These are phyloP conservation scores for Pitta sordida DNA, from an alignment of 2,113 vertebrate species.

Conservation along the genomic window DNA sequence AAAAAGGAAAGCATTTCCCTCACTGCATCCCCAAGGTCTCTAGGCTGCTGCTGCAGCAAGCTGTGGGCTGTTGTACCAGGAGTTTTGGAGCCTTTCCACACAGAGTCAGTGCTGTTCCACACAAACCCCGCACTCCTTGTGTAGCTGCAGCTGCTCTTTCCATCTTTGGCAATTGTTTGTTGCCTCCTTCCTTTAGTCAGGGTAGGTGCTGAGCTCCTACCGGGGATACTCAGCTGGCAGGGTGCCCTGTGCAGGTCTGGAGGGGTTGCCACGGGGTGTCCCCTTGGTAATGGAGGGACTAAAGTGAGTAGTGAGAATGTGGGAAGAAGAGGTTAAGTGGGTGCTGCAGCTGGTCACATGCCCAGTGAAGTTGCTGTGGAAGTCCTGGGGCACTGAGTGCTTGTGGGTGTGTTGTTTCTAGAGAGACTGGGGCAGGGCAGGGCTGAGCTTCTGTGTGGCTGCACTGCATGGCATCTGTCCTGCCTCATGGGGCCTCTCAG, in stretches of 20 bases:
- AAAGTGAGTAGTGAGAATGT: background rate
- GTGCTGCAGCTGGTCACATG: background rate
- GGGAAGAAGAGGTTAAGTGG: background rate
- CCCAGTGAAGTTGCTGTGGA: background rate
- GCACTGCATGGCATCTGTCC: constrained; percentile 16
- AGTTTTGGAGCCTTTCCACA: background rate
- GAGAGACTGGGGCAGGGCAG: background rate
- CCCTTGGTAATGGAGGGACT: background rate
- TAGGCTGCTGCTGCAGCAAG: constrained; percentile 6
- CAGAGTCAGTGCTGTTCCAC: background rate
- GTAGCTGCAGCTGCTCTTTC: background rate
- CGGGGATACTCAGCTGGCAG: background rate
- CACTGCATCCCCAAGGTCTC: background rate
- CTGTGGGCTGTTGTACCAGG: background rate
- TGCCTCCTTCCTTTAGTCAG: constrained; percentile 3
- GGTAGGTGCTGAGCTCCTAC: background rate
- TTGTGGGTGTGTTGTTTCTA: background rate
- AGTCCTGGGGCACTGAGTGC: background rate
- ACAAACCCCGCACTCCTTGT: background rate
- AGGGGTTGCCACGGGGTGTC: background rate
- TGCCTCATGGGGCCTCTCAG: background rate
- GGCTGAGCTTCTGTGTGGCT: constrained; percentile 6
- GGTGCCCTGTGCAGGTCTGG: background rate
- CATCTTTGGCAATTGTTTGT: background rate
- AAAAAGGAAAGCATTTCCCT: background rate